Evolutionary conservation across 2,797 vertebrate species (phyloP), one percentile per base, ranked within the genome.

Genomic region (Linurgus olivaceus): DNA sequence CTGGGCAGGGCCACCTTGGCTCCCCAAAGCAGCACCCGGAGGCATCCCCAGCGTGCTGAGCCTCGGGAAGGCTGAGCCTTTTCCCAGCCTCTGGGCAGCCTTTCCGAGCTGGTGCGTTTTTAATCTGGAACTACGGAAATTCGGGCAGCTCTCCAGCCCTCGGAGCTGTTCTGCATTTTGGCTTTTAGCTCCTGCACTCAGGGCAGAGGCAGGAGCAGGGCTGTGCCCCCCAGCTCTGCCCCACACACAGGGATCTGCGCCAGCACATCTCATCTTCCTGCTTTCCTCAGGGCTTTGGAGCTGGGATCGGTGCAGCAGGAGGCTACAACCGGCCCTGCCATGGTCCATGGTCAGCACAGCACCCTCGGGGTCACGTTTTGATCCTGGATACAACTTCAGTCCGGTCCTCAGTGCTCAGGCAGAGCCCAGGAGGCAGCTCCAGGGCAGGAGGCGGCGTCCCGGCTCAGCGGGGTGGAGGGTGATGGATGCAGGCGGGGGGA

Each of bases 251-350:
- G 38, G 23, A 9, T 55, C 58, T 14, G 29, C 0, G 25, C 73
- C 84, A 29, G 47, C 82, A 26, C 58, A 8, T 54, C 89, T 11
- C 9, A 29, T 59, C 38, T 29, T 4, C 11, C 24, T 2, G 52
- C 59, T n/a, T 31, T 12, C 5, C n/a, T 18, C 89, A 59, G 95
- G 97, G 96, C 19, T 98, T 96, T 35, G 97, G 92, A 77, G 94
- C 97, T 55, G 97, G 97, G 94, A 94, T 97, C 29, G 70, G 52
- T 2, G 88, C 97, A 51, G 78, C 96, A 7, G 94, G 97, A 35
- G 47, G 19, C 18, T n/a, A 33, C 2, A 20, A 48, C 12, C 24
- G 71, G 38, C 80, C 58, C 23, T 70, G 24, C 94, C 31, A 0
- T 42, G 59, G 54, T n/a, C 77, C 17, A 9, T 6, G 61, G 5